These are phyloP conservation scores for Scaptomyza cyrtandrae DNA, from an alignment of 2,888 invertebrate species.

Conservation along the genomic window DNA sequence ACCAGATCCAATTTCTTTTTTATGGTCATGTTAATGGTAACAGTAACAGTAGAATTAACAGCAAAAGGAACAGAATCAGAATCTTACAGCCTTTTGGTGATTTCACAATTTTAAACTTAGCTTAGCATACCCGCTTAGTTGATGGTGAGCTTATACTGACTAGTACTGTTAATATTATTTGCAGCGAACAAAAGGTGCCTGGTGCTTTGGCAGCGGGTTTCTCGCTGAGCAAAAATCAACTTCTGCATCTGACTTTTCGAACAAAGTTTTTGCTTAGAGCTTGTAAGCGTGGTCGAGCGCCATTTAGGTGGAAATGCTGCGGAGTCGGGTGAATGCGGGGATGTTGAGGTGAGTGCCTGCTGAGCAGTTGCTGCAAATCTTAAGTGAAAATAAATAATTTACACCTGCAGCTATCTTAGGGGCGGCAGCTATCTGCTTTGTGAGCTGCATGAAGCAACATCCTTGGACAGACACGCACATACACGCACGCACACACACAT, in stretches of 20 bases:
- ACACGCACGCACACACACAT: conserved; percentile 32
- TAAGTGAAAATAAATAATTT: conserved; percentile 83
- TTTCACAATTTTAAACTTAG: background rate
- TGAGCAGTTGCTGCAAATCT: conserved; percentile 58
- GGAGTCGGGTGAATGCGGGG: background rate
- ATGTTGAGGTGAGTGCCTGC: conserved; percentile 6
- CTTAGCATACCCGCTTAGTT: background rate
- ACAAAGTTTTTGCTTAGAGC: conserved; percentile 64
- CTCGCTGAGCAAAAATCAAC: conserved; percentile 66
- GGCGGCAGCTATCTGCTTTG: conserved; percentile 32
- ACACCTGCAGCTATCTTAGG: conserved; percentile 79
- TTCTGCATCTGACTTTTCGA: conserved; percentile 74
- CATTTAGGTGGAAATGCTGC: conserved; percentile 1
- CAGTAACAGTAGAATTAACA: too few species aligned
- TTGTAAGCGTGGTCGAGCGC: conserved; percentile 45
- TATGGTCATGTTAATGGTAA: too few species aligned
- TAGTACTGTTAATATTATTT: conserved; percentile 67
- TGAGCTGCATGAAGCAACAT: conserved; percentile 17
- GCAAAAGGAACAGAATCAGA: background rate
- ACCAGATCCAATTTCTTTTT: too few species aligned
- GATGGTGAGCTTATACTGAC: conserved; percentile 15
- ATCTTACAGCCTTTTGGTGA: background rate
- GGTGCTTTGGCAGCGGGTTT: conserved; percentile 37
- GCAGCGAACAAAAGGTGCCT: conserved; percentile 63
- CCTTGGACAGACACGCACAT: conserved; percentile 2